Conservation (phyloP, 2,888 invertebrate species). For the Agrilus mali region DNA sequence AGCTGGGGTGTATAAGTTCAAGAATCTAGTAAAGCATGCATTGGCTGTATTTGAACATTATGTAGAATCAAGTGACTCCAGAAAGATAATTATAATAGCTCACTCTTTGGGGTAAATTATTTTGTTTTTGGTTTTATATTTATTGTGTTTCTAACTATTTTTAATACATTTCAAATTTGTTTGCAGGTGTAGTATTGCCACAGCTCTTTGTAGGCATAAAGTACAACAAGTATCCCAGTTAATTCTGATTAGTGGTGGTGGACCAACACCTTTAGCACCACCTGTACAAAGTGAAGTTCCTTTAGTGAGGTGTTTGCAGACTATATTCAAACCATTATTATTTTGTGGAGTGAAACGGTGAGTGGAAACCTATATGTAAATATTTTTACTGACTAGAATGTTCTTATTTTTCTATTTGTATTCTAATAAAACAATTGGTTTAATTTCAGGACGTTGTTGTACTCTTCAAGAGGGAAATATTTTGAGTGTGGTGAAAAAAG, state of each 20-base stretch:
- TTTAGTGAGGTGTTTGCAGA: slow-evolving; percentile 37
- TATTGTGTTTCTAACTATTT: neutral
- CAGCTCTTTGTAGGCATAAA: slow-evolving; percentile 45
- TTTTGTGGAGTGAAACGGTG: slow-evolving; percentile 44
- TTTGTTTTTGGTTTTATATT: no score
- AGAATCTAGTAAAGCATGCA: slow-evolving; percentile 44
- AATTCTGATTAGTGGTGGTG: slow-evolving; percentile 53
- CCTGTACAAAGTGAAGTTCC: slow-evolving; percentile 39
- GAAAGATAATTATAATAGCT: slow-evolving; percentile 47
- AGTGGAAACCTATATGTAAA: slow-evolving; percentile 5
- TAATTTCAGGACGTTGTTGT: slow-evolving; percentile 37
- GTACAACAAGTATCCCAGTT: slow-evolving; percentile 44
- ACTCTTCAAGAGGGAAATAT: slow-evolving; percentile 43
- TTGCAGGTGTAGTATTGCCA: slow-evolving; percentile 48
- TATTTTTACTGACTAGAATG: slow-evolving; percentile 2
- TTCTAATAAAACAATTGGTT: neutral
- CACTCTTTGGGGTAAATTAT: slow-evolving; percentile 53
- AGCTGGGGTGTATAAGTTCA: slow-evolving; percentile 43
- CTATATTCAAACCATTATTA: slow-evolving; percentile 43
- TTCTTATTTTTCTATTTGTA: neutral
- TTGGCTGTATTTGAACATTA: slow-evolving; percentile 48
- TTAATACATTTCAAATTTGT: slow-evolving; percentile 3
- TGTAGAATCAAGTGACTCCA: slow-evolving; percentile 35
- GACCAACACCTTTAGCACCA: slow-evolving; percentile 51
- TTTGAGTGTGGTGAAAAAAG: slow-evolving; percentile 37